Percentiles rank a stretch among this genome's conserved stretches.
Evolutionary conservation across 2,888 invertebrate genomes (phyloP).

Genomic region (Macrosiphum euphorbiae): DNA sequence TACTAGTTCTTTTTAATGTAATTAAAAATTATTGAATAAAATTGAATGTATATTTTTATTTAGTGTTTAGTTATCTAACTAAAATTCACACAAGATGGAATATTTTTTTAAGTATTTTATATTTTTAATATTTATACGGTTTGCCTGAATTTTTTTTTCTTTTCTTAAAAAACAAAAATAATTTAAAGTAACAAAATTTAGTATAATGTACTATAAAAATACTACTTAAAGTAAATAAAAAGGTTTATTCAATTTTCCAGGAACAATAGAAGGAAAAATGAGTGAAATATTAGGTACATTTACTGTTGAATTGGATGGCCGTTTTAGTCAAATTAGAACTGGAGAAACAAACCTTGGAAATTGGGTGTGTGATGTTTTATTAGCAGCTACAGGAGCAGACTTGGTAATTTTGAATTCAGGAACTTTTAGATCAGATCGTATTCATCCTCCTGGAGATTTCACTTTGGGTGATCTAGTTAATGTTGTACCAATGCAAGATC

Average conservation of each 20-base stretch:
- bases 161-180: background rate
- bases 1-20: background rate
- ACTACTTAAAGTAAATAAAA: background rate
- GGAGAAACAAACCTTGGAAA: slow-evolving; percentile 91
- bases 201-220: background rate
- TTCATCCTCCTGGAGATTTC: slow-evolving; percentile 88
- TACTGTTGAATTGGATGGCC: slow-evolving; percentile 87
- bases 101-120: background rate
- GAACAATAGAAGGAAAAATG: slow-evolving; percentile 86
- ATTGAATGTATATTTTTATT: background rate
- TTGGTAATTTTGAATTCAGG: slow-evolving; percentile 89
- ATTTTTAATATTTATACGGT: background rate
- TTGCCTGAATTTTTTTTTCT: background rate
- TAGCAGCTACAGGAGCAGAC: slow-evolving; percentile 89
- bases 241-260: slow-evolving; percentile 71
- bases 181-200: too few relatives aligned
- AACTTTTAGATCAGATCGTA: slow-evolving; percentile 82
- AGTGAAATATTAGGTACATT: slow-evolving; percentile 86
- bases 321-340: slow-evolving; percentile 84
- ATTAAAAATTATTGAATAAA: background rate
- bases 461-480: slow-evolving; percentile 85
- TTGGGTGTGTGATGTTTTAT: slow-evolving; percentile 84
- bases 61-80: background rate
- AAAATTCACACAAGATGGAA: background rate
- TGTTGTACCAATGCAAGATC: slow-evolving; percentile 89